Evolutionary conservation across 2,113 vertebrate genomes (phyloP), one percentile per base, ranked within the genome.

Genomic region (Esox niger): DNA sequence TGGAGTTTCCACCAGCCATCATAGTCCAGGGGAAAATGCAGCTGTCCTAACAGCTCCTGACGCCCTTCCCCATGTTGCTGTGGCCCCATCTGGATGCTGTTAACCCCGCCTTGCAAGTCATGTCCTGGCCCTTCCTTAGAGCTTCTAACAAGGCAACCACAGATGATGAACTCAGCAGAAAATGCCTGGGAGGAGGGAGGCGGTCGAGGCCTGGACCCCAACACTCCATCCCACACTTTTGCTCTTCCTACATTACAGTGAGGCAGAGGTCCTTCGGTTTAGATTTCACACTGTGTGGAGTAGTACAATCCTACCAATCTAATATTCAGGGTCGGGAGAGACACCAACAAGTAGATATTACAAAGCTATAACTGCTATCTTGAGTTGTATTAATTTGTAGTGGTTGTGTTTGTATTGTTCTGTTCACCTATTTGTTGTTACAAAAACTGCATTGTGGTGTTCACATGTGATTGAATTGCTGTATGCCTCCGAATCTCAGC

Each of bases 101-200:
- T 57, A 57, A 25, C 26, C 55, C 27, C n/a, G 55, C 25, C 27
- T 57, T 29, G 25, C 55, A 23, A 57, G 55, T 27, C 55, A 57
- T 43, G 38, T 29, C 55, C 55, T 57, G 55, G 23, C 4, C 11
- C 55, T 57, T 21, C 25, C 55, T 21, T 2, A 57, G 21, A 25
- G 55, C 26, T 57, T 49, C 55, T 57, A 43, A 25, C 26, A 23
- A 57, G 55, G 23, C 15, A 57, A 57, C 55, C 55, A 29, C 55
- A 57, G 55, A 57, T 57, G 26, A 27, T 57, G 26, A 29, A 27
- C 21, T 57, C 21, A 57, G 55, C 55, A 57, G 55, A 29, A 57
- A 57, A 29, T 57, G 55, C 55, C 55, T 7, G 55, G 27, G 55
- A 27, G 26, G 55, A 27, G 10, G 55, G 21, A 23, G n/a, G 55